These are phyloP conservation scores for Sminthurinus aureus DNA, from an alignment of 2,888 invertebrate species.

Conservation along the genomic window DNA sequence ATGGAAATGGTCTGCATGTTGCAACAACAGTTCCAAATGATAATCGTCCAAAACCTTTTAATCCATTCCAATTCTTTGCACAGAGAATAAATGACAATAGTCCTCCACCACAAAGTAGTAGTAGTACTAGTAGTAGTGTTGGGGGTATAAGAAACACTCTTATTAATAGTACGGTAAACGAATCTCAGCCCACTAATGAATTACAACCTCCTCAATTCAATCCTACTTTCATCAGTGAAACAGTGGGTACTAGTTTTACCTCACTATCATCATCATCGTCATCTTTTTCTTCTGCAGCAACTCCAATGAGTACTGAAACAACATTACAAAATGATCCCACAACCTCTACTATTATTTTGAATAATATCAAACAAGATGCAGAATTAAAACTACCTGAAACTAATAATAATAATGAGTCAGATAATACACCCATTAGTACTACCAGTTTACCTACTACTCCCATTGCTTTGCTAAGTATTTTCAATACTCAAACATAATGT, in stretches of 20 bases:
- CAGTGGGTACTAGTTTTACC: neutral
- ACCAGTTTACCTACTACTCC: neutral
- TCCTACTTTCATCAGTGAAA: neutral
- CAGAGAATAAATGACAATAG: neutral
- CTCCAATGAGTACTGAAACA: neutral
- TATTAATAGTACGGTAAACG: neutral
- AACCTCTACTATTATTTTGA: neutral
- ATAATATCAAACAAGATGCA: too few species aligned
- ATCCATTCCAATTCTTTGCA: neutral
- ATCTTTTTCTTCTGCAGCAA: neutral
- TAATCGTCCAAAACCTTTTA: neutral
- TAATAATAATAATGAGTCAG: too few species aligned
- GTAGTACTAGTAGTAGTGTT: neutral
- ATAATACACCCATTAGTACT: neutral
- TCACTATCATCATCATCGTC: neutral
- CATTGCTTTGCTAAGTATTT: neutral
- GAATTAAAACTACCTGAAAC: too few species aligned
- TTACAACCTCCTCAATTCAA: neutral
- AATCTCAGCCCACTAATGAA: neutral
- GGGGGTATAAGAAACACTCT: neutral
- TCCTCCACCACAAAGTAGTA: too few species aligned
- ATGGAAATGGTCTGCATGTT: slow-evolving; percentile 12
- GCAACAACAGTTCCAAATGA: neutral
- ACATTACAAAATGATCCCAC: neutral
- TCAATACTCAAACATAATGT: neutral